Evolutionary conservation across 2,797 vertebrate genomes (phyloP), one percentile per base, ranked within the genome.

Genomic region (Sciurus carolinensis): DNA sequence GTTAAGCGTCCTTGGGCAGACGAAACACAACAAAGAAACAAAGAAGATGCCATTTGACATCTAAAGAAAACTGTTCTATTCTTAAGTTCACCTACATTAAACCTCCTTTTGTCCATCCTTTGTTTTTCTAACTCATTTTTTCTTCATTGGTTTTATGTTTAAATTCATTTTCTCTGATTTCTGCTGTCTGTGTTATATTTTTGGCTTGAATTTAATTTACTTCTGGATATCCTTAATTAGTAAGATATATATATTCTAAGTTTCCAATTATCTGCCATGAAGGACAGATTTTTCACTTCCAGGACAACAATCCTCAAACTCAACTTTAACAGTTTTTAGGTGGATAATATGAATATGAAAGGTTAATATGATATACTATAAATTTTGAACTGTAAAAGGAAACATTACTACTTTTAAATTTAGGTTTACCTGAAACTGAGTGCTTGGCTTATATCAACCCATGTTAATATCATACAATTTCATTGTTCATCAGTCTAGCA

Each of bases 161-260:
- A 33, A 88, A 72, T 91, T 85, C 50, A 76, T 95, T 87, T 90
- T 62, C 90, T 95, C 13, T 84, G n/a, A 81, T 89, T 71, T 90
- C 33, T 73, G 39, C 66, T 87, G 22, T 71, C 66, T 87, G 22
- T 71, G 28, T 72, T 84, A 59, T 39, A 71, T 91, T 96, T 64
- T 87, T 44, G 73, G n/a, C 7, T 22, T 79, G 12, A 91, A 87
- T 67, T 92, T 95, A 91, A 94, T 52, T 96, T 26, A 92, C 73
- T 96, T 96, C 22, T n/a, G 88, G 7, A 88, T 30, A 33, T 77
- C 26, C 94, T 24, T 62, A 81, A 85, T 71, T 83, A 88, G 7
- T 67, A 75, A n/a, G 24, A n/a, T 44, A 67, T 39, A 67, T 39
- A 62, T 47, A 90, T 66, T 66, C 81, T 71, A 95, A 75, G n/a